phyloP scores from a whole-genome alignment of 2,888 invertebrate genomes.

The Uropetala carovei region DNA sequence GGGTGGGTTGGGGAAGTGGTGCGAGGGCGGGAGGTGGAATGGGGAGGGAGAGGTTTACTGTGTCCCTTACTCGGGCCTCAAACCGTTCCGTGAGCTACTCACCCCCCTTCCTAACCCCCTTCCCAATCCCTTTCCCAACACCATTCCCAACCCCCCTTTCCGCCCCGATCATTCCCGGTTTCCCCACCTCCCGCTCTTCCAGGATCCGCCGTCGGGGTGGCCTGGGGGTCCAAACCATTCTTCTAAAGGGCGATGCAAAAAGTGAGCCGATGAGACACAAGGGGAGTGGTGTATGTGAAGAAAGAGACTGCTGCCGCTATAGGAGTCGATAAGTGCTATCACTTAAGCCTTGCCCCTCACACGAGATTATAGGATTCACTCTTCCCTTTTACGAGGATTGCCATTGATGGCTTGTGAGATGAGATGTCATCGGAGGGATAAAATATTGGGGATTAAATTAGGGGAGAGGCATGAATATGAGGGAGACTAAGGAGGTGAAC shows the following conservation, averaged over 20 bases:
- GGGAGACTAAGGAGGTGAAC: background rate
- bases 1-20: background rate
- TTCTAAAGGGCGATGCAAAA: conserved; percentile 30
- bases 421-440: conserved; percentile 39
- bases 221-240: conserved; percentile 14
- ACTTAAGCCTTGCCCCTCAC: conserved; percentile 10
- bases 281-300: background rate
- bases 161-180: background rate
- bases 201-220: background rate
- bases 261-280: background rate
- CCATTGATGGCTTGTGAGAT: conserved; percentile 33
- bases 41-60: background rate
- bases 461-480: background rate
- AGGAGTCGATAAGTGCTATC: conserved; percentile 44
- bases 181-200: background rate
- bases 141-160: background rate
- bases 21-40: background rate
- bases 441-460: background rate
- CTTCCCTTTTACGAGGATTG: conserved; percentile 27
- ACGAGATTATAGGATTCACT: background rate
- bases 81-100: background rate
- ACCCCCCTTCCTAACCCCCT: no score
- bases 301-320: background rate
- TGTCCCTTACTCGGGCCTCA: background rate
- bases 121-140: no score